Evolutionary conservation across 2,113 vertebrate species (phyloP).

Genomic region (Phrynosoma platyrhinos): DNA sequence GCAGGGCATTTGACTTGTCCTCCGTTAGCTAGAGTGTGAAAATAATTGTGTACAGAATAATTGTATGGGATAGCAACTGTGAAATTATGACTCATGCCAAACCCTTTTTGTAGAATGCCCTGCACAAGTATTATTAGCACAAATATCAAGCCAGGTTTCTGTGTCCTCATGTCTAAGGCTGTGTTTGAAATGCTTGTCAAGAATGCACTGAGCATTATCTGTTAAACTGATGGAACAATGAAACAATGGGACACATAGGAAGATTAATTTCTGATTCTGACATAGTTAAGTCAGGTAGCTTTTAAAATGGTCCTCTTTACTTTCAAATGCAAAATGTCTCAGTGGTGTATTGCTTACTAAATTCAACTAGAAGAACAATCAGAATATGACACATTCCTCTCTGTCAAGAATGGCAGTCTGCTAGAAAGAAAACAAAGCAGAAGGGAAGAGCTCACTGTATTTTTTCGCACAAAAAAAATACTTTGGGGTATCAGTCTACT

Average conservation of each 20-base stretch:
- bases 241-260: background rate
- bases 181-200: background rate
- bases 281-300: background rate
- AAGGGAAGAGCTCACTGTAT: background rate
- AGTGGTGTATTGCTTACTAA: background rate
- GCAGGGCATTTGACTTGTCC: slow-evolving; percentile 3
- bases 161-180: background rate
- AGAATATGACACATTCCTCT: background rate
- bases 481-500: background rate
- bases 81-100: background rate
- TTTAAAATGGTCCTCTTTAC: background rate
- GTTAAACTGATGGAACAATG: background rate
- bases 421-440: background rate
- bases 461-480: too few relatives aligned
- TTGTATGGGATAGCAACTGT: slow-evolving; percentile 6
- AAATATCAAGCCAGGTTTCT: background rate
- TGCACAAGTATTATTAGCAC: slow-evolving; percentile 26
- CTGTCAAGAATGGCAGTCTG: background rate
- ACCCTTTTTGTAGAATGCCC: background rate
- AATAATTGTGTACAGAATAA: slow-evolving; percentile 35
- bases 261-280: background rate
- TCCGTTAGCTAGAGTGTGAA: background rate
- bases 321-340: background rate
- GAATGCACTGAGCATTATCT: background rate
- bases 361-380: accelerated